phyloP scores from a whole-genome alignment of 2,113 vertebrate species.

The Strigops habroptila region DNA sequence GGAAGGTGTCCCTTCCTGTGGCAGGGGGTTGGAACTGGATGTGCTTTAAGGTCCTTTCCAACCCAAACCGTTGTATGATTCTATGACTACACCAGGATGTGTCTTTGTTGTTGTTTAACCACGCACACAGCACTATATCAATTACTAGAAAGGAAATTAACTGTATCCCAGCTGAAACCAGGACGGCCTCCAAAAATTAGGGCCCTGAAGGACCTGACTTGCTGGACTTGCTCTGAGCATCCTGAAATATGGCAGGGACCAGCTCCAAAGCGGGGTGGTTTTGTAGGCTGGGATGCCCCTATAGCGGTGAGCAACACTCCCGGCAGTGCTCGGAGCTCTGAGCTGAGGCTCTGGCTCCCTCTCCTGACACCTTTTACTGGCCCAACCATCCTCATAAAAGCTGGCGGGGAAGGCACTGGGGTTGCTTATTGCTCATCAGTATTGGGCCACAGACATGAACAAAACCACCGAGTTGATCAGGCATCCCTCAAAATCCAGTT shows the following conservation, averaged over 20 bases:
- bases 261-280: neutral
- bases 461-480: fast-evolving
- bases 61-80: neutral
- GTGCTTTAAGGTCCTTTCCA: neutral
- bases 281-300: neutral
- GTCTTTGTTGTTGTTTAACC: neutral
- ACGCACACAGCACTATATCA: neutral
- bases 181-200: neutral
- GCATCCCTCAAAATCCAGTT: fast-evolving
- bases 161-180: neutral
- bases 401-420: neutral
- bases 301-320: fast-evolving
- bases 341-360: slow-evolving; percentile 48
- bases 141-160: neutral
- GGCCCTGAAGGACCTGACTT: neutral
- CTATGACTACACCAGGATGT: neutral
- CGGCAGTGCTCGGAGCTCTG: neutral
- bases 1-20: neutral
- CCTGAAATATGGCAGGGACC: neutral
- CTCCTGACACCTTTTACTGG: slow-evolving; percentile 15
- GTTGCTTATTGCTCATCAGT: fast-evolving
- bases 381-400: neutral
- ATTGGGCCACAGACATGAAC: neutral
- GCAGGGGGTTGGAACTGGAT: neutral
- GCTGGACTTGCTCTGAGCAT: neutral